These are phyloP conservation scores for Bradypodion pumilum DNA, from an alignment of 2,797 vertebrate genomes.

Conservation along the genomic window DNA sequence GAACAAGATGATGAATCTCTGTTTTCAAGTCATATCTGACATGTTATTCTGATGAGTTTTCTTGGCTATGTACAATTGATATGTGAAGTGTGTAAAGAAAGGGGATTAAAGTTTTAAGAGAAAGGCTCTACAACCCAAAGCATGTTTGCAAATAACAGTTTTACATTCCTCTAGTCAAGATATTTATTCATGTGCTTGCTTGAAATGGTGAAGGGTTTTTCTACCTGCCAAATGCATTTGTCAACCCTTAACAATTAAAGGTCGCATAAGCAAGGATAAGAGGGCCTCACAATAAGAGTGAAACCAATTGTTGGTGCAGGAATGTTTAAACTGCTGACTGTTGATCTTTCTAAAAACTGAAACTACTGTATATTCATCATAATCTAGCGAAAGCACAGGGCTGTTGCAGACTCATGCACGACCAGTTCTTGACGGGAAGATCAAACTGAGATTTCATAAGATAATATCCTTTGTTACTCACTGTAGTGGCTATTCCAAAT, in stretches of 20 bases:
- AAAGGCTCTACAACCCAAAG: neutral
- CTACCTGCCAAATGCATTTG: neutral
- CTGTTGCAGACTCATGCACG: neutral
- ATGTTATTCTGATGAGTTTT: neutral
- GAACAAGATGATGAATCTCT: neutral
- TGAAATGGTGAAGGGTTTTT: neutral
- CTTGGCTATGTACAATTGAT: constrained; percentile 11
- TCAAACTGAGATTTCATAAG: neutral
- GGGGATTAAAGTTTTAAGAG: neutral
- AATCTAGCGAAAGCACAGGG: neutral
- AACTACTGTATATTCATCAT: neutral
- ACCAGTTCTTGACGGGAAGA: neutral
- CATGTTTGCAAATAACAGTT: constrained; percentile 12
- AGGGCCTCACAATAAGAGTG: neutral
- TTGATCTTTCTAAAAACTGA: neutral
- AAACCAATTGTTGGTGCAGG: neutral
- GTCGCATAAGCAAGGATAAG: neutral
- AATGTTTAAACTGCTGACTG: neutral
- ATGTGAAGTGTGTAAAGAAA: constrained; percentile 23
- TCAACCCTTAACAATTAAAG: neutral
- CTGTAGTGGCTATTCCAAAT: neutral
- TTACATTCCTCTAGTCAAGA: constrained; percentile 8
- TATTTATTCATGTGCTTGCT: neutral
- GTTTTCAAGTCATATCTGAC: constrained; percentile 1
- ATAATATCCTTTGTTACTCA: neutral